Evolutionary conservation across 1,140 invertebrate genomes (phyloP), one percentile per base, ranked within the genome.

Genomic region (Drosophila ohnishii): DNA sequence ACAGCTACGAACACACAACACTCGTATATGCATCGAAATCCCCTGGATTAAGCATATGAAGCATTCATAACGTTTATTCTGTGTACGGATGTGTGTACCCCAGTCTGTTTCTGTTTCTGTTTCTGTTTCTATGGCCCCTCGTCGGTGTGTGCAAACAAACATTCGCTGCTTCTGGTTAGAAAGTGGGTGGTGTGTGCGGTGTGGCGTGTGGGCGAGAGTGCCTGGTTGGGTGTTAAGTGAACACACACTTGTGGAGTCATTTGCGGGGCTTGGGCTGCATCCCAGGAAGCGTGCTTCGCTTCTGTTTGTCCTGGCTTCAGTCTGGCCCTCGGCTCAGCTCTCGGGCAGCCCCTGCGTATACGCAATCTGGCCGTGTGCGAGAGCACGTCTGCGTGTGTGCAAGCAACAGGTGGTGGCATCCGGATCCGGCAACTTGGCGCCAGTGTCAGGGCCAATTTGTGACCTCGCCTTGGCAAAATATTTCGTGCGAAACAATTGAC

Each of bases 41-140:
- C 83, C 79, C 76, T 88, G 74, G 84, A 88, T 88, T 88, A 88
- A 88, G 85, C 84, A 88, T 88, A 89, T 88, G 84, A 84, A 88
- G 84, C 84, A 88, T 88, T 88, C 84, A 88, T 88, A 88, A 88
- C 84, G 80, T 88, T 88, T 88, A 84, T 89, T 88, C 83, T 88
- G 60, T 55, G 65, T 62, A 45, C 60, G 58, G 42, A 32, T 72
- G 19, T 42, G 44, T 34, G 60, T 65, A 28, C 30, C 14, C 16
- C 25, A 34, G 58, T 63, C 19, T 50, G 16, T 13, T 22, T 58
- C n/a, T 50, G n/a, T 13, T 22, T 58, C n/a, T 50, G n/a, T 13
- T 22, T 58, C n/a, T 55, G 28, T 67, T n/a, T 56, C 60, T 40
- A 25, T 30, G 61, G 47, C 48, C 34, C 34, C 34, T 10, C 19